Conservation (phyloP, 2,797 vertebrate genomes). For the Crotalus adamanteus region DNA sequence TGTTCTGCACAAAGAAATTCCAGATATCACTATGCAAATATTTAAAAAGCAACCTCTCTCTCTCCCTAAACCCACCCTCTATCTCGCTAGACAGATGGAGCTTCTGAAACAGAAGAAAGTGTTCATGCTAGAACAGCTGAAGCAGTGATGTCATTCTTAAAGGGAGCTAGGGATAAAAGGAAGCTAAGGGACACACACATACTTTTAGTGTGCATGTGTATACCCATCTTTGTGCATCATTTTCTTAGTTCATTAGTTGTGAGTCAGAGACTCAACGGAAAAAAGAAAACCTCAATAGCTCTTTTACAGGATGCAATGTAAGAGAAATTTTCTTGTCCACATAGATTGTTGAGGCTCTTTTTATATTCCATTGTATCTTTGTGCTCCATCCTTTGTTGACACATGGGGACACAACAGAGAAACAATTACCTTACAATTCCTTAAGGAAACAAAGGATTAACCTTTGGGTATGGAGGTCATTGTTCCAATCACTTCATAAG, state of each 20-base stretch:
- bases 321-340: neutral
- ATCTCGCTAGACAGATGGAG: conserved; percentile 25
- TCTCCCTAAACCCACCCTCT: conserved; percentile 31
- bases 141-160: conserved; percentile 5
- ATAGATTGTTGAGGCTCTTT: neutral
- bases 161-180: neutral
- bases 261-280: neutral
- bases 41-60: neutral
- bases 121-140: conserved; percentile 7
- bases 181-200: neutral
- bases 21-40: conserved; percentile 38
- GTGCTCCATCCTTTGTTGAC: neutral
- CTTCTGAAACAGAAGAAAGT: conserved; percentile 31
- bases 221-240: neutral
- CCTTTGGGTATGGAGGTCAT: neutral
- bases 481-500: neutral
- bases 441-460: neutral
- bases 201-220: neutral
- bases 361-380: neutral
- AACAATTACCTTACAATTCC: neutral
- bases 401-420: neutral
- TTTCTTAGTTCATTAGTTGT: neutral
- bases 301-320: neutral
- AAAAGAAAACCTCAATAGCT: neutral
- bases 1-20: conserved; percentile 28